Evolutionary conservation across 2,888 invertebrate genomes (phyloP).

Genomic region (Acrobasis suavella): DNA sequence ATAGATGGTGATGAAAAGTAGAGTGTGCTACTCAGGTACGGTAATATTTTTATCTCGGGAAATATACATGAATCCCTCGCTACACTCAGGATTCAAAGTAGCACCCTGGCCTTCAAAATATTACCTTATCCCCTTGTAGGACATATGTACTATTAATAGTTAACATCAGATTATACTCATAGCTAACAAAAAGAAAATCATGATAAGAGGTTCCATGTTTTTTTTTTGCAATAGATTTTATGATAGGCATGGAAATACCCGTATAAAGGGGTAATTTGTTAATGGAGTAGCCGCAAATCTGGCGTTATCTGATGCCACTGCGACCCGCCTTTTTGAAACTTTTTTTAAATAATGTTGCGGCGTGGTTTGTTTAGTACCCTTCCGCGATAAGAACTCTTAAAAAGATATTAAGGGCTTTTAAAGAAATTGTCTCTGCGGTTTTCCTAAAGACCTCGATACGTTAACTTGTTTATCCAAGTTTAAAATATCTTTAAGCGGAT

Average conservation of each 20-base stretch:
- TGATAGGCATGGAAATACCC: conserved; percentile 34
- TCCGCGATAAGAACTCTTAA: conserved; percentile 74
- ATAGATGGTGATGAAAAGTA: too few relatives aligned
- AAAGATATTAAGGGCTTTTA: conserved; percentile 75
- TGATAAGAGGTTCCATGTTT: too few relatives aligned
- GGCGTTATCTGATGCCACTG: conserved; percentile 70
- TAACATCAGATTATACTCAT: too few relatives aligned
- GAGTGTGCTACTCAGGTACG: too few relatives aligned
- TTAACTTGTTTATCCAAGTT: conserved; percentile 33
- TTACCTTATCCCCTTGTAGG: too few relatives aligned
- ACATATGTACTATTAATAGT: too few relatives aligned
- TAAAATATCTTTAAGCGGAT: conserved; percentile 19
- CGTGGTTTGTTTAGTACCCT: conserved; percentile 70
- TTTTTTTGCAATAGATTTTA: too few relatives aligned
- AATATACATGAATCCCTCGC: too few relatives aligned
- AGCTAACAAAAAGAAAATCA: too few relatives aligned
- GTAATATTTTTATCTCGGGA: too few relatives aligned
- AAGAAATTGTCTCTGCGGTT: conserved; percentile 66
- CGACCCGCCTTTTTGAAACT: conserved; percentile 74
- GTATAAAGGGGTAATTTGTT: conserved; percentile 73
- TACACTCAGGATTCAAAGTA: too few relatives aligned
- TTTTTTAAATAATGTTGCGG: conserved; percentile 75
- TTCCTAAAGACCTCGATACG: conserved; percentile 39
- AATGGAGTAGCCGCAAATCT: conserved; percentile 76
- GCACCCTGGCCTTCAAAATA: too few relatives aligned